Base-by-base conservation (phyloP, 2,888 invertebrate species). In the Labia minor region DNA sequence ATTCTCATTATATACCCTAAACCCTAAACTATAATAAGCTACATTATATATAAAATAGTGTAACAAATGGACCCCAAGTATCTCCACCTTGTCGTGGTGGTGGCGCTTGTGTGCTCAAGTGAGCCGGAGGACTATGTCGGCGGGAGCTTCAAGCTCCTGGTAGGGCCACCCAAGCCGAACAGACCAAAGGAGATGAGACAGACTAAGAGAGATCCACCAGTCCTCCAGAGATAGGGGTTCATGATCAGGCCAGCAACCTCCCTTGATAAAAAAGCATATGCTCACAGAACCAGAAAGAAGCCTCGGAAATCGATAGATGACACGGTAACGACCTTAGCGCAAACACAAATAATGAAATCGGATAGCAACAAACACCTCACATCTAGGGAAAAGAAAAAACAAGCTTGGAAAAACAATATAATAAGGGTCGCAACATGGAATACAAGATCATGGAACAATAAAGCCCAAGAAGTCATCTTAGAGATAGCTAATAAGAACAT, bases 21-120 rank as follows among this genome's bases (percentile, higher is more conserved):
- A n/a, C n/a, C n/a, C n/a, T n/a, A n/a, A n/a, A n/a, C n/a, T n/a
- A n/a, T n/a, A n/a, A n/a, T n/a, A n/a, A n/a, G n/a, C n/a, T n/a
- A n/a, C n/a, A n/a, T n/a, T n/a, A n/a, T n/a, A n/a, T n/a, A n/a
- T n/a, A n/a, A n/a, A n/a, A n/a, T n/a, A n/a, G n/a, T n/a, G n/a
- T n/a, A n/a, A n/a, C n/a, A n/a, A n/a, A n/a, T n/a, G n/a, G n/a
- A 1, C 64, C 64, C 64, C 21, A 20, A 16, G 1, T 20, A 10
- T 33, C 62, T 16, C 11, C 63, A 65, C 69, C 69, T 69, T 69
- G 69, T 20, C 66, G 69, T n/a, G 67, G 67, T 37, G 69, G 66
- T n/a, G 67, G 67, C 63, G 67, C 69, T 66, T 66, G 63, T 11
- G 49, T 3, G 37, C 6, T 61, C 20, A 61, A 11, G 19, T 64